These are phyloP conservation scores for Tupiocoris notatus DNA, from an alignment of 2,888 invertebrate species.

Conservation along the genomic window DNA sequence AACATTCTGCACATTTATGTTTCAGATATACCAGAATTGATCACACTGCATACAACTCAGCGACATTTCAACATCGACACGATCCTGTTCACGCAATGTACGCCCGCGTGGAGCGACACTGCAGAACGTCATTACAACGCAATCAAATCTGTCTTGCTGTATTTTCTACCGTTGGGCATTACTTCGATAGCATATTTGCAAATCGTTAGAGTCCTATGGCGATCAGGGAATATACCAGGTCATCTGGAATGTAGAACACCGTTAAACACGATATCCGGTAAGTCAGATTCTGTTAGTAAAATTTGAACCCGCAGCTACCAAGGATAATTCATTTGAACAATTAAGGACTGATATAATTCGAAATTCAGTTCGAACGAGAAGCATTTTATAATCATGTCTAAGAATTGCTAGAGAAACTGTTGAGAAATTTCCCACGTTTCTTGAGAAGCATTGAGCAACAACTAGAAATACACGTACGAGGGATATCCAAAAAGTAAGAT, in stretches of 20 bases:
- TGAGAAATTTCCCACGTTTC: too few relatives aligned
- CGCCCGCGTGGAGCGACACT: slow-evolving; percentile 67
- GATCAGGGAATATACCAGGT: slow-evolving; percentile 73
- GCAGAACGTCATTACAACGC: slow-evolving; percentile 70
- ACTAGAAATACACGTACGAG: too few relatives aligned
- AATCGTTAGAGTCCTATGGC: slow-evolving; percentile 80
- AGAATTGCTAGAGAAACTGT: too few relatives aligned
- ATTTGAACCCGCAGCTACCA: too few relatives aligned
- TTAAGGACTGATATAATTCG: too few relatives aligned
- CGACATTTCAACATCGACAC: slow-evolving; percentile 57
- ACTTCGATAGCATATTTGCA: slow-evolving; percentile 84
- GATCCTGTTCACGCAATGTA: slow-evolving; percentile 69
- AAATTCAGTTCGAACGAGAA: too few relatives aligned
- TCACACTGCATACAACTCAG: slow-evolving; percentile 60
- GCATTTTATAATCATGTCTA: too few relatives aligned
- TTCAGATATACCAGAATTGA: slow-evolving; percentile 74
- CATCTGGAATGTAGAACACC: slow-evolving; percentile 54
- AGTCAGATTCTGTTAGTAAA: too few relatives aligned
- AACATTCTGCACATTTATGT: too few relatives aligned
- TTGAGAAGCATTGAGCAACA: too few relatives aligned
- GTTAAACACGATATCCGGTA: slow-evolving; percentile 36
- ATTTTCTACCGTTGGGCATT: slow-evolving; percentile 73
- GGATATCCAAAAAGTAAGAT: too few relatives aligned
- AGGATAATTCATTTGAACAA: too few relatives aligned
- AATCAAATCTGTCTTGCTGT: slow-evolving; percentile 70